Conservation (phyloP, 2,797 vertebrate genomes). For the Eospalax fontanierii region DNA sequence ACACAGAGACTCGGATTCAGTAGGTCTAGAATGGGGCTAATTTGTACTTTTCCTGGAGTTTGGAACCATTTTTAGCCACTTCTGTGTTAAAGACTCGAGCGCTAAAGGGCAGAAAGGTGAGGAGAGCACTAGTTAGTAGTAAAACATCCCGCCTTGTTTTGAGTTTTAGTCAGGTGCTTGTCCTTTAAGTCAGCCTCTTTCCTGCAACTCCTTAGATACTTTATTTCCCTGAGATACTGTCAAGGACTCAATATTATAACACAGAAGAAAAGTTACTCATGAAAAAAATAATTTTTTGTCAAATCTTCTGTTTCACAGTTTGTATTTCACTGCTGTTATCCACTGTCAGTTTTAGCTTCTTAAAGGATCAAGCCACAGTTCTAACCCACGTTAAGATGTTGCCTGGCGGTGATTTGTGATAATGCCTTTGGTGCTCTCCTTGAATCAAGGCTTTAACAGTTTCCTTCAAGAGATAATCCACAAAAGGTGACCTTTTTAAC, state of each 20-base stretch:
- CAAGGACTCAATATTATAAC: background rate
- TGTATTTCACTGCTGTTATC: background rate
- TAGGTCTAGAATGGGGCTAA: background rate
- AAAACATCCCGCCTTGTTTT: too few species aligned
- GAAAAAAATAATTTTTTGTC: background rate
- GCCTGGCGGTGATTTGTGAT: background rate
- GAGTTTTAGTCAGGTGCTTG: too few species aligned
- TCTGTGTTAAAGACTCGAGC: background rate
- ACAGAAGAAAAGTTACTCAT: background rate
- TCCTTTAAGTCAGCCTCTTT: background rate
- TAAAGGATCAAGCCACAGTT: background rate
- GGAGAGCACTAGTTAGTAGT: background rate
- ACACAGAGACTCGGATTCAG: background rate
- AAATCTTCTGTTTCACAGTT: background rate
- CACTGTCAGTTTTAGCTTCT: background rate
- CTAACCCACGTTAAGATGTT: background rate
- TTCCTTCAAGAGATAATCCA: background rate
- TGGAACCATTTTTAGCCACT: too few species aligned
- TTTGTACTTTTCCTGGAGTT: background rate
- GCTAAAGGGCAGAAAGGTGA: constrained; percentile 5
- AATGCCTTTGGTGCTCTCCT: background rate
- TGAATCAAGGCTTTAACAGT: background rate
- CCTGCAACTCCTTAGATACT: background rate
- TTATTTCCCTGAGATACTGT: background rate
- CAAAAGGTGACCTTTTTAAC: background rate